Conservation (phyloP, 2,113 vertebrate genomes). For the Alectura lathami region DNA sequence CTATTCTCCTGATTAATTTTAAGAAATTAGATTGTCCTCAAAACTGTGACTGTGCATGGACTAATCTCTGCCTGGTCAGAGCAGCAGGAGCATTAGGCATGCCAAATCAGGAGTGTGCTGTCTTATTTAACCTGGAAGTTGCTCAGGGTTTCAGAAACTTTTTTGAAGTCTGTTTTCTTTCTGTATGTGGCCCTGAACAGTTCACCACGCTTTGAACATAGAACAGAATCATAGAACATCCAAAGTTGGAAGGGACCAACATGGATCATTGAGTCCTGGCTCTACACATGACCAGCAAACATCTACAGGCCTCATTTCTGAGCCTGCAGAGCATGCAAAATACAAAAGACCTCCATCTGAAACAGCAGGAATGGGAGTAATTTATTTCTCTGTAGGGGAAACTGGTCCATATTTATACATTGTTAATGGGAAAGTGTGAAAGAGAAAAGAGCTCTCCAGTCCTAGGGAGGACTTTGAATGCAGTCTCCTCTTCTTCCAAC, state of each 20-base stretch:
- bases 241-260: background rate
- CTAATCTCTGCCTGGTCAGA: background rate
- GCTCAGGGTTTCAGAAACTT: background rate
- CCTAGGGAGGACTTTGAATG: background rate
- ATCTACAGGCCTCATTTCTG: background rate
- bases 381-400: background rate
- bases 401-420: background rate
- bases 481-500: background rate
- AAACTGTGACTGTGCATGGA: background rate
- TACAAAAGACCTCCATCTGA: background rate
- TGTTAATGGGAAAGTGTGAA: background rate
- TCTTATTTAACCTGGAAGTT: background rate
- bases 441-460: background rate
- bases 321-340: background rate
- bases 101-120: background rate
- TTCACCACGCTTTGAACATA: background rate
- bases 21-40: background rate
- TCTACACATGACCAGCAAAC: background rate
- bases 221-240: background rate
- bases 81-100: background rate
- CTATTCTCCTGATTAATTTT: background rate
- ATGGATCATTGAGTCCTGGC: background rate
- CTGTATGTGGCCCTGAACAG: background rate
- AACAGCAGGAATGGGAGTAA: background rate
- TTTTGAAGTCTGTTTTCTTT: background rate